Evolutionary conservation across 2,113 vertebrate species (phyloP).

Genomic region (Atlantisia rogersi): DNA sequence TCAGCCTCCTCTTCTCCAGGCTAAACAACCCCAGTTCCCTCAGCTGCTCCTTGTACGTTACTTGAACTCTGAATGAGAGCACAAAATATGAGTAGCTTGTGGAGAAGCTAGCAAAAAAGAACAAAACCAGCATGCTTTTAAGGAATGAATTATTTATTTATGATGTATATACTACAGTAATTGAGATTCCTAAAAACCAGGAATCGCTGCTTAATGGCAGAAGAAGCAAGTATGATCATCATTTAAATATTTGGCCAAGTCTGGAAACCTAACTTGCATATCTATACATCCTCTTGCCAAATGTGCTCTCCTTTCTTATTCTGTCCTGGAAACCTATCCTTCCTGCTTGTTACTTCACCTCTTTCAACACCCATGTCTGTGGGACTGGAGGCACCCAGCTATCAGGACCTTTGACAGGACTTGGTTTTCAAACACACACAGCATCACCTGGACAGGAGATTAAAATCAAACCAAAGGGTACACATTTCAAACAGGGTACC

Average conservation of each 20-base stretch:
- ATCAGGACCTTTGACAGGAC: not conserved
- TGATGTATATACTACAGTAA: not conserved
- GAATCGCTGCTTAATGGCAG: not conserved
- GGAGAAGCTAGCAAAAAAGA: not conserved
- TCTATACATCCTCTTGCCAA: not conserved
- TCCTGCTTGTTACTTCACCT: not conserved
- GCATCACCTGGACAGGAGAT: not conserved
- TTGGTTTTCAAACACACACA: not conserved
- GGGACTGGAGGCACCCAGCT: not conserved
- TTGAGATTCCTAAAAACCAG: not conserved
- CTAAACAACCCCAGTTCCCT: too few relatives aligned
- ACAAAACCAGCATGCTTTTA: not conserved
- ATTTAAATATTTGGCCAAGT: not conserved
- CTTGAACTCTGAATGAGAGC: not conserved
- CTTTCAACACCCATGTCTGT: not conserved
- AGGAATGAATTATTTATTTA: not conserved
- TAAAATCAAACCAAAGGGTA: not conserved
- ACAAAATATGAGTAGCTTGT: not conserved
- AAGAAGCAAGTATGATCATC: not conserved
- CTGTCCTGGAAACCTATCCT: not conserved
- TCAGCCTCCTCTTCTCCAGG: too few relatives aligned
- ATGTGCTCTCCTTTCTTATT: not conserved
- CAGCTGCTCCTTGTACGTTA: not conserved
- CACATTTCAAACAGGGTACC: not conserved
- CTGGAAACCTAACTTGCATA: not conserved